These are phyloP conservation scores for Ormyrus labotus DNA, from an alignment of 2,888 invertebrate species.

Conservation along the genomic window DNA sequence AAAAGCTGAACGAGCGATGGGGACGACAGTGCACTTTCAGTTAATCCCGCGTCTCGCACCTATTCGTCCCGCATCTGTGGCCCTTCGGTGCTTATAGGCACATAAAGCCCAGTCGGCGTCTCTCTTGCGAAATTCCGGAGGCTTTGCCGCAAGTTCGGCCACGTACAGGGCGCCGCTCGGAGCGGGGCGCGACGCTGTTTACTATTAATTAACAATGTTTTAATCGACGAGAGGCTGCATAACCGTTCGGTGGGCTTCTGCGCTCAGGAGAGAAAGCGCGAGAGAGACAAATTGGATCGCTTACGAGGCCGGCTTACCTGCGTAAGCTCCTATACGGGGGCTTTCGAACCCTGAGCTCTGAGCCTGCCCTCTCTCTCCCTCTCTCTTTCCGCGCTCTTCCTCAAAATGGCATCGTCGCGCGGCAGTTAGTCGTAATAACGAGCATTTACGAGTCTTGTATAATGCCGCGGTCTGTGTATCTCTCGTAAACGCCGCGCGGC, in stretches of 20 bases:
- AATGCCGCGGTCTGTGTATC: neutral
- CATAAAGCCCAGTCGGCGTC: too few relatives aligned
- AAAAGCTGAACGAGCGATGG: too few relatives aligned
- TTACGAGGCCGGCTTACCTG: conserved; percentile 37
- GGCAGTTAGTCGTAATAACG: conserved; percentile 34
- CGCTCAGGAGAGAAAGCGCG: neutral
- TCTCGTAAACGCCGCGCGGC: neutral
- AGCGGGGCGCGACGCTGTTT: conserved; percentile 12
- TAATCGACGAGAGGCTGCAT: conserved; percentile 22
- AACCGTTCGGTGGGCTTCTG: neutral
- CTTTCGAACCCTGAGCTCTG: conserved; percentile 13
- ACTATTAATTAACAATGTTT: conserved; percentile 49
- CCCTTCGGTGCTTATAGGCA: neutral
- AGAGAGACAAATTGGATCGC: conserved; percentile 46
- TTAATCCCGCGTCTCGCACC: too few relatives aligned
- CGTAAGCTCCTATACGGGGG: conserved; percentile 4
- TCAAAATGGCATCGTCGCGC: conserved; percentile 23
- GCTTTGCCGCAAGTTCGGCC: too few relatives aligned
- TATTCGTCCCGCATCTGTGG: neutral
- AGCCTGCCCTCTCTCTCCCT: neutral
- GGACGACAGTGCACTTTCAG: too few relatives aligned
- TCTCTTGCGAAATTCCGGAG: too few relatives aligned
- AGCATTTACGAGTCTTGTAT: conserved; percentile 13
- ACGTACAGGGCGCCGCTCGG: neutral
- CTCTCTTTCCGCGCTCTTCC: neutral